Evolutionary conservation across 2,797 vertebrate species (phyloP).

Genomic region (Acridotheres tristis): DNA sequence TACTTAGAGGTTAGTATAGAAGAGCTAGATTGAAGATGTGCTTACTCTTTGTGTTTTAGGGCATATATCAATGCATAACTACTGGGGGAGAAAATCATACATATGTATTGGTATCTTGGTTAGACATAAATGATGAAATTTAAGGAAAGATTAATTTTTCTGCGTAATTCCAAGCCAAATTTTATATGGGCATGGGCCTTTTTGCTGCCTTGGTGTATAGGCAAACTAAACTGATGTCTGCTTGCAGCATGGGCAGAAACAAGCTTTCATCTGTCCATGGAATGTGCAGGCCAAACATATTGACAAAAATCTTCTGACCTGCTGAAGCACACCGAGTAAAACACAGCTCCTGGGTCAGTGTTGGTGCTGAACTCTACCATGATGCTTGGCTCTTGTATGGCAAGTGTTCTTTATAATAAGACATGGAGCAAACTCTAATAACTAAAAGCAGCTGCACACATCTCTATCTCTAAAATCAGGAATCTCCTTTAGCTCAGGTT

Average conservation of each 20-base stretch:
- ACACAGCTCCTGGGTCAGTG: background rate
- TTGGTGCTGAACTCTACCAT: background rate
- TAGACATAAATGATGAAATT: background rate
- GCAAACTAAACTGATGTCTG: background rate
- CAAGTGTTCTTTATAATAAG: background rate
- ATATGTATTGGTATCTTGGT: background rate
- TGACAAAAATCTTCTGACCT: background rate
- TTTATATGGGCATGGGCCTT: background rate
- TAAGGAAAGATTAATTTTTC: background rate
- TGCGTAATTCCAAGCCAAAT: background rate
- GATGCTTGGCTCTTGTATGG: background rate
- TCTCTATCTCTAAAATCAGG: background rate
- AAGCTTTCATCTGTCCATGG: background rate
- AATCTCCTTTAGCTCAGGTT: background rate
- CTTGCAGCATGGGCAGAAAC: background rate
- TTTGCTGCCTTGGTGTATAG: background rate
- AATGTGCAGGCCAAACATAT: background rate
- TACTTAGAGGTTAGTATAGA: background rate
- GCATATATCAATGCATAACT: background rate
- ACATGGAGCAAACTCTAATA: background rate
- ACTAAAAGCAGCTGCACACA: background rate
- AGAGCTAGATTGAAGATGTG: background rate
- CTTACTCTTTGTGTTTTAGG: background rate
- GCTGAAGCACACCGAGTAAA: background rate
- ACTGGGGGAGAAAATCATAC: background rate